A percentile compares a stretch with the other conserved stretches of the same genome.
These are phyloP conservation scores for Odontomyia ornata DNA, from an alignment of 2,888 invertebrate species.

Conservation along the genomic window DNA sequence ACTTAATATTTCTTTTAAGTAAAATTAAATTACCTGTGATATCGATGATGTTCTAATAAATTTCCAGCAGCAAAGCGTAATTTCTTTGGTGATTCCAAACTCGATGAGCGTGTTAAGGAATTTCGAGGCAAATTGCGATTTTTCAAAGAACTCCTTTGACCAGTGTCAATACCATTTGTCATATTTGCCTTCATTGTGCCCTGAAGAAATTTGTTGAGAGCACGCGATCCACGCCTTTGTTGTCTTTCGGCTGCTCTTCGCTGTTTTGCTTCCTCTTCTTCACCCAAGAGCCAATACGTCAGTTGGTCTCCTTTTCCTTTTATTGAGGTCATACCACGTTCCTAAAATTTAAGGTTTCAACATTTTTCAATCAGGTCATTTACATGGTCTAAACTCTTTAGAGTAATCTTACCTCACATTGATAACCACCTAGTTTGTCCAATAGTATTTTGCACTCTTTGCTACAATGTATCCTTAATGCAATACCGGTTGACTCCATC, in stretches of 20 bases:
- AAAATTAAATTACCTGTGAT: conserved; percentile 59
- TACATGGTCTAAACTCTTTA: background rate
- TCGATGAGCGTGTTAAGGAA: conserved; percentile 74
- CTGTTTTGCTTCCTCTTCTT: conserved; percentile 71
- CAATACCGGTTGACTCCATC: conserved; percentile 87
- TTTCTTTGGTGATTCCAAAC: conserved; percentile 85
- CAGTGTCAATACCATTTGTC: conserved; percentile 54
- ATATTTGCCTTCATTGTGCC: conserved; percentile 48
- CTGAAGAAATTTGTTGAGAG: conserved; percentile 59
- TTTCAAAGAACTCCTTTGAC: conserved; percentile 76
- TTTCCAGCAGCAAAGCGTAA: conserved; percentile 80
- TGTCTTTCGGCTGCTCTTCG: conserved; percentile 67
- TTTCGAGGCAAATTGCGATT: conserved; percentile 70
- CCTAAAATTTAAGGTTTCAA: conserved; percentile 63
- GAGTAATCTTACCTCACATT: conserved; percentile 58
- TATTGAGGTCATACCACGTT: conserved; percentile 80
- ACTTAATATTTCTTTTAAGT: conserved; percentile 2
- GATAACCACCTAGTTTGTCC: conserved; percentile 78
- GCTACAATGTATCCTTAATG: conserved; percentile 85
- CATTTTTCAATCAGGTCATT: too few relatives aligned
- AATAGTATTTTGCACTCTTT: conserved; percentile 75
- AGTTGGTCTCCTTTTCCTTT: conserved; percentile 85
- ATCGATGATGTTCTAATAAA: conserved; percentile 66
- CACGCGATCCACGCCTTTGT: conserved; percentile 64
- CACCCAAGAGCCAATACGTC: conserved; percentile 85